Base-by-base conservation (phyloP, 2,113 vertebrate species). In the Raja brachyura region DNA sequence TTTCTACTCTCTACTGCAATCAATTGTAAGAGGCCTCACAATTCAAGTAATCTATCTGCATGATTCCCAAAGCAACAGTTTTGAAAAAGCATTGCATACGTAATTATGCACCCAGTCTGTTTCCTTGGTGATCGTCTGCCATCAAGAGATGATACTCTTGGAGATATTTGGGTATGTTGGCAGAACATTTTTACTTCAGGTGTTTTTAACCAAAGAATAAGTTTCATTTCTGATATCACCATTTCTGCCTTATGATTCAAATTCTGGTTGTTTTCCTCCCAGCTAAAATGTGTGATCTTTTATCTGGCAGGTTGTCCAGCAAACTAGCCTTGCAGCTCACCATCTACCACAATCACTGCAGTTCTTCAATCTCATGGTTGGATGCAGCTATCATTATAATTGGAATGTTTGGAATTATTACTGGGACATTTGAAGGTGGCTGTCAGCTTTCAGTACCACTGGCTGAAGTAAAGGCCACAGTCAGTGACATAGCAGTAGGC, bases 361-460 rank as follows among this genome's bases (percentile, higher is more conserved):
- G 28, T 68, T 66, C 61, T 66, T 61, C 85, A 88, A 88, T 90
- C 61, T 90, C 59, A 90, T 13, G 14, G 61, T 18, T 68, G 86
- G 86, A 16, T 90, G 86, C 31, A 68, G 31, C 86, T 39, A 68
- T 39, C 86, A 68, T 20, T 90, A 2, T 90, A 90, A 90, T 68
- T 90, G 39, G 61, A 68, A 68, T 66, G 20, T 68, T 14, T 22
- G 18, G n/a, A 90, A 66, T 39, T 90, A n/a, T 33, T 33, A 90
- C 8, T 7, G 31, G n/a, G 31, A 70, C 61, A 90, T 90, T n/a
- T 90, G n/a, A 90, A 90, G 86, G 86, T 90, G 28, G 66, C 63
- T 90, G 63, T 90, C 83, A n/a, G 63, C 59, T 22, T 20, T 90
- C 61, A 33, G n/a, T 61, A 39, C 18, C 7, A 39, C 63, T 68